These are phyloP conservation scores for Stichodactyla mertensii DNA, from an alignment of 64 coral and sea anemone species.

Conservation along the genomic window DNA sequence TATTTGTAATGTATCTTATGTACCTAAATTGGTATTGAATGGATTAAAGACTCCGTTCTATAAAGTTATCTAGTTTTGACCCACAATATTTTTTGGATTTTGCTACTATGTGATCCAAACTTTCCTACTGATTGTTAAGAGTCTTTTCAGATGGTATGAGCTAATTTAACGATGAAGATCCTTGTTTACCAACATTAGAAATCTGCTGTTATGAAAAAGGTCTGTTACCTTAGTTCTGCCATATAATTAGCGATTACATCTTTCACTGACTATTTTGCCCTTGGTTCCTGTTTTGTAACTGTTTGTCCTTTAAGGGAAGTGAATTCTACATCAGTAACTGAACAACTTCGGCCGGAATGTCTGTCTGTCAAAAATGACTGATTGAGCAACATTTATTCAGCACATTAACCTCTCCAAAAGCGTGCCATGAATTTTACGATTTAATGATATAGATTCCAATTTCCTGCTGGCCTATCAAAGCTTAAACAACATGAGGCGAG, in stretches of 20 bases:
- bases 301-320: slow-evolving; percentile 3
- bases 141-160: too few species aligned
- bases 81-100: too few species aligned
- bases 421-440: background rate
- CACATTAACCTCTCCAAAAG: background rate
- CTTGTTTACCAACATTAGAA: too few species aligned
- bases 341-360: background rate
- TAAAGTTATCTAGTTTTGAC: too few species aligned
- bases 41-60: too few species aligned
- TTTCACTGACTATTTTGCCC: background rate
- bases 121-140: too few species aligned
- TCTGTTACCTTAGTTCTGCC: background rate
- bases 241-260: background rate
- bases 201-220: background rate
- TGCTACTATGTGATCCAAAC: too few species aligned
- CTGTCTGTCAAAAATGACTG: background rate
- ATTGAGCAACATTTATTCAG: background rate
- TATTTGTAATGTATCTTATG: too few species aligned
- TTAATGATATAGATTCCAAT: background rate
- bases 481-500: background rate
- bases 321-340: background rate
- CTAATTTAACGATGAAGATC: too few species aligned
- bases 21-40: too few species aligned
- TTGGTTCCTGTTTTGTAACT: background rate
- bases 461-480: background rate